These are phyloP conservation scores for Diorhabda carinulata DNA, from an alignment of 1,140 invertebrate species.

Conservation along the genomic window DNA sequence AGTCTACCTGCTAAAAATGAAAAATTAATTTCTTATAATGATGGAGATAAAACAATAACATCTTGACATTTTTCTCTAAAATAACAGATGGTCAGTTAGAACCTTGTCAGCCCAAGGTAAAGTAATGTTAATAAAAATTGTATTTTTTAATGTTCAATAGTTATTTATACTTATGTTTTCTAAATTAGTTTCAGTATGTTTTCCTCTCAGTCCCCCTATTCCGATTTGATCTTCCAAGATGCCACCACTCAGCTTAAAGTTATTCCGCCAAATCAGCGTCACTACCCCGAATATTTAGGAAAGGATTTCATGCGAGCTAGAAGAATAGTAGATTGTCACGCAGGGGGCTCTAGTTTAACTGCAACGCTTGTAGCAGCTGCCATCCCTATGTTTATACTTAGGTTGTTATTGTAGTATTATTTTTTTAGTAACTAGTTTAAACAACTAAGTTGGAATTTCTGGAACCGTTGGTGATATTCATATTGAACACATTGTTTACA, in stretches of 20 bases:
- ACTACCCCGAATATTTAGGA: constrained; percentile 68
- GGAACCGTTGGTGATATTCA: no score
- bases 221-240: constrained; percentile 90
- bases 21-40: no score
- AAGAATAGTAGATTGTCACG: constrained; percentile 72
- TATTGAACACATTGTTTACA: no score
- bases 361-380: constrained; percentile 10
- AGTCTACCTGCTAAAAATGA: no score
- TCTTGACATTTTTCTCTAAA: neutral
- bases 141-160: neutral
- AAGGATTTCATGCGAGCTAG: constrained; percentile 72
- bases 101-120: neutral
- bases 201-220: constrained; percentile 71
- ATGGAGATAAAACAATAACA: no score
- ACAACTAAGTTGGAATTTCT: neutral
- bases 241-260: constrained; percentile 78
- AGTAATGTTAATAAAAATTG: neutral
- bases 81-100: neutral
- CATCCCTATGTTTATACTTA: neutral
- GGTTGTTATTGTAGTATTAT: neutral
- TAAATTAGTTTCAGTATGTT: constrained; percentile 80
- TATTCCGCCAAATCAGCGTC: constrained; percentile 59
- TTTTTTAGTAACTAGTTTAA: neutral
- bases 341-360: constrained; percentile 44
- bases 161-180: neutral